These are phyloP conservation scores for Diogma glabrata DNA, from an alignment of 2,888 invertebrate species.

Conservation along the genomic window DNA sequence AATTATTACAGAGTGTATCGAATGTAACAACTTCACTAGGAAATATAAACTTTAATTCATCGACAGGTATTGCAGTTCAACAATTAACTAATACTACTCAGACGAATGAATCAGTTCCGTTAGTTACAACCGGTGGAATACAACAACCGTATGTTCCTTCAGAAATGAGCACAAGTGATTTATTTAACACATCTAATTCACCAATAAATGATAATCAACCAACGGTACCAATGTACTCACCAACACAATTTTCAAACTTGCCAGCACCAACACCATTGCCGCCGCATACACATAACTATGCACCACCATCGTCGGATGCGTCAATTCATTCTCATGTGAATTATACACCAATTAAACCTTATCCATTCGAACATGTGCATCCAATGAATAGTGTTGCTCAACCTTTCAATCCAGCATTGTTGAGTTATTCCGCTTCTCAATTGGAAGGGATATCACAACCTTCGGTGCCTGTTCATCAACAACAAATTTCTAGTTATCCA, in stretches of 20 bases:
- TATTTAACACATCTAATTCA: not conserved
- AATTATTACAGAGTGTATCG: not conserved
- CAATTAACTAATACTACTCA: too few relatives aligned
- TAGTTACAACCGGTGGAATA: not conserved
- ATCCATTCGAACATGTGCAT: not conserved
- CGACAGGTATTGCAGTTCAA: not conserved
- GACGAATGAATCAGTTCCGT: not conserved
- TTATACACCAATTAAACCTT: not conserved
- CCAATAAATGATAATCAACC: constrained; percentile 12
- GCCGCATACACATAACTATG: not conserved
- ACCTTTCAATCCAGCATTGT: constrained; percentile 14
- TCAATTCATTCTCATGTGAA: constrained; percentile 25
- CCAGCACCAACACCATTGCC: constrained; percentile 43
- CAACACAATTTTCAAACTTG: constrained; percentile 31
- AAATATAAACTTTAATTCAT: not conserved
- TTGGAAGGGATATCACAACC: constrained; percentile 24
- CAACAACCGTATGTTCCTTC: not conserved
- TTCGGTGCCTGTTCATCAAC: constrained; percentile 39
- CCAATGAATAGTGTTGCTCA: not conserved
- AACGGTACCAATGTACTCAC: constrained; percentile 28
- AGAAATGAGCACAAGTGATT: not conserved
- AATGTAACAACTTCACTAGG: not conserved
- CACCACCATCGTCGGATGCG: not conserved
- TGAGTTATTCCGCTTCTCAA: constrained; percentile 16
- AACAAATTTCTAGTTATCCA: constrained; percentile 19